phyloP scores from a whole-genome alignment of 1,140 invertebrate species.

The Neotoxoptera formosana region DNA sequence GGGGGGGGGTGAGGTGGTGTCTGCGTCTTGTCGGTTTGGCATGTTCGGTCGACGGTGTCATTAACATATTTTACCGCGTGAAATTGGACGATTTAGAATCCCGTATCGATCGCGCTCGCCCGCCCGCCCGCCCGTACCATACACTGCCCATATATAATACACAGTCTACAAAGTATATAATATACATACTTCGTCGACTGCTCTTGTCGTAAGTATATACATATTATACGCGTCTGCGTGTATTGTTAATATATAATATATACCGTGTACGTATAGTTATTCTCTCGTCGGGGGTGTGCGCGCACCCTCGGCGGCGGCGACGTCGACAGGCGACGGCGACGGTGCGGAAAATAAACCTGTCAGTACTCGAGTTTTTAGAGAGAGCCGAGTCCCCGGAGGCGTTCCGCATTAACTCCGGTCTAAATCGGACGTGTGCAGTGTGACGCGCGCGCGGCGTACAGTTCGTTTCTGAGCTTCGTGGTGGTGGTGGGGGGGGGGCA shows the following conservation, averaged over 20 bases:
- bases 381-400: neutral
- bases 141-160: too few species aligned
- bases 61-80: conserved; percentile 2
- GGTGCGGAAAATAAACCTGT: conserved; percentile 49
- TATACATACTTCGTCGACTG: neutral
- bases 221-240: neutral
- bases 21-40: neutral
- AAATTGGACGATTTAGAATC: neutral
- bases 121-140: neutral
- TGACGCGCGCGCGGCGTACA: neutral
- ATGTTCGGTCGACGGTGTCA: neutral
- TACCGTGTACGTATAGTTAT: neutral
- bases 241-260: neutral
- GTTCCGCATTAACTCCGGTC: conserved; percentile 11
- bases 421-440: neutral
- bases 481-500: neutral
- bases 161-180: neutral
- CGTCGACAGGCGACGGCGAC: neutral
- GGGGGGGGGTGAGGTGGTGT: too few species aligned
- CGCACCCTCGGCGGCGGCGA: neutral
- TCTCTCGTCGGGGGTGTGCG: neutral
- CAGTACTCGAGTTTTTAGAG: conserved; percentile 27
- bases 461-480: neutral
- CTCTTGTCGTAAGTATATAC: neutral
- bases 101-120: neutral